Evolutionary conservation across 2,888 invertebrate genomes (phyloP).

Genomic region (Hypena proboscidalis): DNA sequence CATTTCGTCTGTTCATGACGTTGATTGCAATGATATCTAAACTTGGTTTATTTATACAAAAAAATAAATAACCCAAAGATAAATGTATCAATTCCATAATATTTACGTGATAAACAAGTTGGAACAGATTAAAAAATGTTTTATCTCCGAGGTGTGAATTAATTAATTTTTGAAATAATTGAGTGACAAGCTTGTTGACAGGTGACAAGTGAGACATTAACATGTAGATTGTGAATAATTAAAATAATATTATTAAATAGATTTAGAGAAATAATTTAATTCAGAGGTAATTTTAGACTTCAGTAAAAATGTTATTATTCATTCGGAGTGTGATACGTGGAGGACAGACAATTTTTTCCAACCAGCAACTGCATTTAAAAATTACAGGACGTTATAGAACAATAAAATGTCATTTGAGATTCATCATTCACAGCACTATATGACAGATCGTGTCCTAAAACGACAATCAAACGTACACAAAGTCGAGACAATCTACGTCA

Average conservation of each 20-base stretch:
- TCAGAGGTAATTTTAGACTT: too few species aligned
- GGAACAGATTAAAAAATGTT: constrained; percentile 1
- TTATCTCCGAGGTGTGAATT: constrained; percentile 3
- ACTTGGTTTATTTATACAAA: too few species aligned
- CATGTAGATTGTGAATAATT: not conserved
- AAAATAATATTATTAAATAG: not conserved
- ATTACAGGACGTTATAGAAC: too few species aligned
- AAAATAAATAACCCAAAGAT: too few species aligned
- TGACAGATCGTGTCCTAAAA: constrained; percentile 54
- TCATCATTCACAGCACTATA: constrained; percentile 27
- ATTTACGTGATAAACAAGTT: constrained; percentile 1
- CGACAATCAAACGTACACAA: constrained; percentile 76
- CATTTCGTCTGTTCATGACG: too few species aligned
- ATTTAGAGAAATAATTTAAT: too few species aligned
- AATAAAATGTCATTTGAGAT: too few species aligned
- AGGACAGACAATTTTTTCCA: too few species aligned
- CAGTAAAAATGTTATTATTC: too few species aligned
- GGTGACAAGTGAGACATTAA: constrained; percentile 1
- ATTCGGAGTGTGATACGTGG: too few species aligned
- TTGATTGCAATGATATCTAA: not conserved
- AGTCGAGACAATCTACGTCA: constrained; percentile 80
- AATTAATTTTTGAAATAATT: constrained; percentile 10
- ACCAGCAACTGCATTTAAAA: too few species aligned
- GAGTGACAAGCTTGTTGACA: constrained; percentile 4
- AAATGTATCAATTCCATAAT: too few species aligned